Percentiles rank a stretch among this genome's conserved stretches.
These are phyloP conservation scores for Spheniscus humboldti DNA, from an alignment of 2,797 vertebrate genomes.

Conservation along the genomic window DNA sequence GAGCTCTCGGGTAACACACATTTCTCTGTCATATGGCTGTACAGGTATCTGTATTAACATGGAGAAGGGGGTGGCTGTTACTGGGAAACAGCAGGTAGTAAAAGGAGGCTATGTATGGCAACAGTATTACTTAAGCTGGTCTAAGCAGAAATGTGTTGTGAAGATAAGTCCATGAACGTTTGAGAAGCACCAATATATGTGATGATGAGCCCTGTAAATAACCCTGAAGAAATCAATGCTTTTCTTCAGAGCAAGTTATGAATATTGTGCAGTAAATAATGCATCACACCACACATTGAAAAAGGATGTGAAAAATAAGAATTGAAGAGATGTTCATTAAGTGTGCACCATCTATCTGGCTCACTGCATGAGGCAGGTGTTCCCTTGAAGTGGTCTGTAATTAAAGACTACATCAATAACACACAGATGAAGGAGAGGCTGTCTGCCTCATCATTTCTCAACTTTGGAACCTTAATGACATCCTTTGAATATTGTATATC, in stretches of 20 bases:
- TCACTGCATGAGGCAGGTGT: not conserved
- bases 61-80: not conserved
- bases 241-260: not conserved
- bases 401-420: not conserved
- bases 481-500: not conserved
- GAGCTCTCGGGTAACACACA: not conserved
- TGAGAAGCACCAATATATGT: not conserved
- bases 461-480: not conserved
- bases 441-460: not conserved
- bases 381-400: slow-evolving; percentile 51
- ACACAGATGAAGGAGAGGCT: slow-evolving; percentile 17
- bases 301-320: not conserved
- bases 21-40: not conserved
- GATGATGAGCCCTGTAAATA: not conserved
- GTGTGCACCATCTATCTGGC: not conserved
- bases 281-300: not conserved
- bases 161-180: not conserved
- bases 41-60: not conserved
- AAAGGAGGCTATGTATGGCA: not conserved
- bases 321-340: slow-evolving; percentile 9
- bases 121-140: not conserved
- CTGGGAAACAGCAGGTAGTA: not conserved
- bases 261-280: not conserved
- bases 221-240: not conserved
- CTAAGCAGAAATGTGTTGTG: not conserved